Percentiles rank a stretch among this genome's conserved stretches.
Conservation (phyloP, 2,113 vertebrate genomes). For the Mus spicilegus region DNA sequence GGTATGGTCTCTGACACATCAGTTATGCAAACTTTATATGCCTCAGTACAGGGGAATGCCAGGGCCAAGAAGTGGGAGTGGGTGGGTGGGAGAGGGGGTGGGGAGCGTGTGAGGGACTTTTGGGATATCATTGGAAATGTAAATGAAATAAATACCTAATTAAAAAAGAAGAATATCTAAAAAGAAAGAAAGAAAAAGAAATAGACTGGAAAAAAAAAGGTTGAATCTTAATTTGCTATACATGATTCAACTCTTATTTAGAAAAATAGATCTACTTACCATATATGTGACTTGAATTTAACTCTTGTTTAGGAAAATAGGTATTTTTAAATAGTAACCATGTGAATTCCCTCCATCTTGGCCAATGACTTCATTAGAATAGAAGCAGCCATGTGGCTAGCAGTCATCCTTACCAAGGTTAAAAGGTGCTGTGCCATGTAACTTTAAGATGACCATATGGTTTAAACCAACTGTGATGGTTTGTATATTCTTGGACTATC, state of each 20-base stretch:
- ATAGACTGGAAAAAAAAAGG: neutral
- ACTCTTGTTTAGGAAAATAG: neutral
- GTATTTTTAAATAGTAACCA: neutral
- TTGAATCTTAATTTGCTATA: neutral
- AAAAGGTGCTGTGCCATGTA: neutral
- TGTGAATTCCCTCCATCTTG: neutral
- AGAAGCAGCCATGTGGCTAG: neutral
- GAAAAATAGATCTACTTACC: neutral
- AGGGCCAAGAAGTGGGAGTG: too few relatives aligned
- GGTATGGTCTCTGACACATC: too few relatives aligned
- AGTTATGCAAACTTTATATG: too few relatives aligned
- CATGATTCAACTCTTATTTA: neutral
- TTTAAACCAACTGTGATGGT: neutral
- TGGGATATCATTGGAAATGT: too few relatives aligned
- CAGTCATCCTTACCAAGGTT: neutral
- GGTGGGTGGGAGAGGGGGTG: too few relatives aligned
- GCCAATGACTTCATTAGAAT: neutral
- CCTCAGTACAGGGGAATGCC: too few relatives aligned
- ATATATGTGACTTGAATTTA: neutral
- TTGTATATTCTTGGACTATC: too few relatives aligned
- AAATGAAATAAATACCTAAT: too few relatives aligned
- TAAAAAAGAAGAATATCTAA: too few relatives aligned
- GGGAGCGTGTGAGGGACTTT: too few relatives aligned
- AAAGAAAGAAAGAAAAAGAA: neutral
- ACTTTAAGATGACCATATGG: neutral